Conservation (phyloP, 2,113 vertebrate genomes). For the Callithrix jacchus region DNA sequence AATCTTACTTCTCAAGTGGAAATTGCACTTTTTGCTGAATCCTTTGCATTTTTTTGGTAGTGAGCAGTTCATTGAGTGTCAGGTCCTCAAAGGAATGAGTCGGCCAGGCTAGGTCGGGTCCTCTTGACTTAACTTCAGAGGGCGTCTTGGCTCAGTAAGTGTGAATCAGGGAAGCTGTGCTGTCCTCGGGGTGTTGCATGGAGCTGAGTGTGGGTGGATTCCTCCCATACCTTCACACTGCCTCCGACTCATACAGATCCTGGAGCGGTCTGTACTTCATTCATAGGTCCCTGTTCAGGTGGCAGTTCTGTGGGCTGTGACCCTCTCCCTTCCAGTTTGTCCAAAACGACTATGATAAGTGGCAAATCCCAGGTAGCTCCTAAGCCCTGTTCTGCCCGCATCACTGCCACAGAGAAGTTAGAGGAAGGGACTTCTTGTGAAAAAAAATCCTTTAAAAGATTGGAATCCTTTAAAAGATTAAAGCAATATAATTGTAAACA, state of each 20-base stretch:
- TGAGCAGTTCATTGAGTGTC: neutral
- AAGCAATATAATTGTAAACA: conserved; percentile 18
- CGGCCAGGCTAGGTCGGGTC: neutral
- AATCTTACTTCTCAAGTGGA: conserved; percentile 44
- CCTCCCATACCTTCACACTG: neutral
- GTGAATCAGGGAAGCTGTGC: neutral
- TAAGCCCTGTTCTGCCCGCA: rapidly evolving
- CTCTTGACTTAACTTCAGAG: neutral
- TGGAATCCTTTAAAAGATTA: neutral
- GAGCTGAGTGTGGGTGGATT: neutral
- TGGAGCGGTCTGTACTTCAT: neutral
- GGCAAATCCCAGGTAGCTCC: neutral
- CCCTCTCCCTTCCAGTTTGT: neutral
- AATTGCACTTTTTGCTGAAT: conserved; percentile 71
- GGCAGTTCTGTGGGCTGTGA: neutral
- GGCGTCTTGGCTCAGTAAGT: neutral
- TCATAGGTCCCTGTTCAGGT: neutral
- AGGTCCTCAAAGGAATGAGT: neutral
- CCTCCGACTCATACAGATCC: rapidly evolving
- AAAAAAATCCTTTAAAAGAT: neutral
- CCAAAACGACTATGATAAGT: neutral
- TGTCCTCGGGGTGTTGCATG: rapidly evolving
- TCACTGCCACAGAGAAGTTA: neutral
- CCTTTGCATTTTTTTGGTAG: neutral
- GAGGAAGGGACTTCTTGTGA: conserved; percentile 41